phyloP scores from a whole-genome alignment of 1,140 invertebrate genomes.

The Pteromalus puparum region DNA sequence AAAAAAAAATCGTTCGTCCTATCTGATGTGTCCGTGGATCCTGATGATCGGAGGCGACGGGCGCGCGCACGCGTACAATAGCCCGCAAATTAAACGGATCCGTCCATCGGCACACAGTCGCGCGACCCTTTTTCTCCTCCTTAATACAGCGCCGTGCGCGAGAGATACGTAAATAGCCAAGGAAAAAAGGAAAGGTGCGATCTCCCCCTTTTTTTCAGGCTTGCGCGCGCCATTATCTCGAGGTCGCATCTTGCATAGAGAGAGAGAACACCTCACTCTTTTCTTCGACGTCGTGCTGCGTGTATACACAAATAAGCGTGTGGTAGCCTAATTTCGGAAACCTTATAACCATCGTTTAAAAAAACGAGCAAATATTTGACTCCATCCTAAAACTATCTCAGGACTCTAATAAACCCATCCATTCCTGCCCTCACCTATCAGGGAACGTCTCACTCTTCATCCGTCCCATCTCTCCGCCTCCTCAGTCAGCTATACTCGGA shows the following conservation, averaged over 20 bases:
- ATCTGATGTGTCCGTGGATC: constrained; percentile 24
- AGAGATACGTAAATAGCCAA: neutral
- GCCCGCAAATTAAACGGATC: constrained; percentile 46
- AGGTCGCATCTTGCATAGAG: neutral
- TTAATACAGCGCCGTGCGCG: neutral
- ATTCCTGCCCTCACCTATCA: neutral
- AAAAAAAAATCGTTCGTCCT: neutral
- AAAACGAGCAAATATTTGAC: neutral
- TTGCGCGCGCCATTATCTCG: neutral
- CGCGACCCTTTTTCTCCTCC: constrained; percentile 10
- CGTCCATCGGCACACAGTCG: constrained; percentile 21
- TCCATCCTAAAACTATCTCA: neutral
- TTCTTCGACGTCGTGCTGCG: neutral
- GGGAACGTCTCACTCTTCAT: neutral
- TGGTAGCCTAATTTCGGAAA: no score
- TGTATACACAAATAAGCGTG: neutral
- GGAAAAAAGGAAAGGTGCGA: constrained; percentile 24
- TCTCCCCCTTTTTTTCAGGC: neutral
- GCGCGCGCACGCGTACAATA: constrained; percentile 18
- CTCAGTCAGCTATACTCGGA: neutral
- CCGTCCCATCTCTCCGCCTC: neutral
- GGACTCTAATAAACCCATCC: neutral
- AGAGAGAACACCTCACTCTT: neutral
- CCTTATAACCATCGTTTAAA: no score
- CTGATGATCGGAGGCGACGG: constrained; percentile 40